These are phyloP conservation scores for Phyllotreta striolata DNA, from an alignment of 2,888 invertebrate species.

Conservation along the genomic window DNA sequence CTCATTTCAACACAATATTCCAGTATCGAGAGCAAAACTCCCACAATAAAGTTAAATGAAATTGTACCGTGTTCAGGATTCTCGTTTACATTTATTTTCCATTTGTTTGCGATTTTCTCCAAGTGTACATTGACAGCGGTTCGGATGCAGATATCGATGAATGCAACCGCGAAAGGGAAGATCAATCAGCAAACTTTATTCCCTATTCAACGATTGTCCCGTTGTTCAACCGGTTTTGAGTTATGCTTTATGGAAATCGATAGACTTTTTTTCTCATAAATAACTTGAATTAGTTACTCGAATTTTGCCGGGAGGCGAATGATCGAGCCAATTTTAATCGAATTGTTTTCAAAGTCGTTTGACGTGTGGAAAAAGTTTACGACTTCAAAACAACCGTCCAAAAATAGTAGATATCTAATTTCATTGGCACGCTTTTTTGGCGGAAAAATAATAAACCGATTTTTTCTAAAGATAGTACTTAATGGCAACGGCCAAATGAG, in stretches of 20 bases:
- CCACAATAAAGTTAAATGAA: conserved; percentile 27
- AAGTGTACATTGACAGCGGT: conserved; percentile 29
- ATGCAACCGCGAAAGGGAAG: conserved; percentile 18
- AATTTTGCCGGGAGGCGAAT: no score
- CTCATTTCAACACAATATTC: conserved; percentile 1
- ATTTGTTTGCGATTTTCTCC: conserved; percentile 24
- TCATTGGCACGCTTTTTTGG: no score
- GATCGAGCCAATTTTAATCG: no score
- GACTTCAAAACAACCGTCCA: no score
- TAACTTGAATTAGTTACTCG: no score
- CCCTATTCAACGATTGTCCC: conserved; percentile 5
- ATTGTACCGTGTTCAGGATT: conserved; percentile 27
- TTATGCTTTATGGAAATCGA: no score
- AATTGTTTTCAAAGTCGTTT: no score
- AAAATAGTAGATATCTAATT: no score
- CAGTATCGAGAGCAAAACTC: not conserved
- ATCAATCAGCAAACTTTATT: conserved; percentile 25
- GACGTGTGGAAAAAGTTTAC: no score
- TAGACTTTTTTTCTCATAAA: no score
- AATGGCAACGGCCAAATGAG: not conserved
- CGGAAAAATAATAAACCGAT: no score
- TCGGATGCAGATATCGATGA: conserved; percentile 29
- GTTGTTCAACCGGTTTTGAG: not conserved
- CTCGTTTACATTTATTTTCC: conserved; percentile 27
- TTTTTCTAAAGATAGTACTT: no score